Base-by-base conservation (phyloP, 2,797 vertebrate species). In the Peromyscus eremicus region DNA sequence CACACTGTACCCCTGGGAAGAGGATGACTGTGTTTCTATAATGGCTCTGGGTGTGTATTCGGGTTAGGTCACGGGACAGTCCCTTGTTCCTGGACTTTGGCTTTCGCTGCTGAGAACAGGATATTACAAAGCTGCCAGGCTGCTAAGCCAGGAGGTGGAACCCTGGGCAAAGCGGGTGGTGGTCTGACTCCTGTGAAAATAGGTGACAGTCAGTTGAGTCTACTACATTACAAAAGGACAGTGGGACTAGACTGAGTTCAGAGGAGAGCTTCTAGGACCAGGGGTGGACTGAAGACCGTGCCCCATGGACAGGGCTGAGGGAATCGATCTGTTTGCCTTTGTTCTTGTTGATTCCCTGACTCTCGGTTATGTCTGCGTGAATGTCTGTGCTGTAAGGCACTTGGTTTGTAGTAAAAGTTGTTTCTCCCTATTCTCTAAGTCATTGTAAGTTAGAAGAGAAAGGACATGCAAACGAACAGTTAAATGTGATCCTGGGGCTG, bases 341-440 rank as follows among this genome's bases (percentile, higher is more conserved):
- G 23, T 14, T 90, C 25, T 71, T 25, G 83, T 25, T 34, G 43
- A 25, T 68, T 23, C 32, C 21, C 84, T 37, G 79, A 71, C 88
- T 34, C 55, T 52, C 49, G 87, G 70, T 43, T 87, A 46, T 82
- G 43, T 89, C 92, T 94, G 21, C 68, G 4, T 85, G 55, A 94
- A 52, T 94, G 23, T 87, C 12, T 77, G 0, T 92, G 84, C n/a
- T 92, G 21, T 82, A 40, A 86, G 91, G 43, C 4, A 19, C 32
- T 92, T 94, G 52, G 60, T 80, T 88, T 83, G 10, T 86, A 64
- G 57, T 77, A 73, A 34, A 75, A 71, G 49, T 70, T 81, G 91
- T 60, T 40, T 14, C 64, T 91, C 49, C 16, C 21, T 86, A 6
- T 96, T 89, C 34, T 93, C 19, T 52, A 86, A 71, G 37, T 94